Evolutionary conservation across 2,888 invertebrate genomes (phyloP), one percentile per base, ranked within the genome.

Genomic region (Bellardia pandia): DNA sequence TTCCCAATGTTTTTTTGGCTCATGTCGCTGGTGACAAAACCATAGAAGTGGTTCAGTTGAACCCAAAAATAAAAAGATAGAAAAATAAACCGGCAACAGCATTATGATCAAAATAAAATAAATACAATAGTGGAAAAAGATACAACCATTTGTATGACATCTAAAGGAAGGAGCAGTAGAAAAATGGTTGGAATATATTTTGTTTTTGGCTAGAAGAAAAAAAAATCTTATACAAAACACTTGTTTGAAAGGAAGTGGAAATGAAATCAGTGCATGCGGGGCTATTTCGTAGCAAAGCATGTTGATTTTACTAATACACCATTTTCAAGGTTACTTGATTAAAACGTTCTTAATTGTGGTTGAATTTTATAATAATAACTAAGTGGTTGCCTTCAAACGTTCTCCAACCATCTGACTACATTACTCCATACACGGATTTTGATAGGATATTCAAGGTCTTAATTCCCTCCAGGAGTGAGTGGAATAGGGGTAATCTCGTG

Each of bases 241-340:
- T 80, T 76, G 75, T 45, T 71, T 11, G 3, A 69, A 48, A 74
- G 77, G 58, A 86, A 79, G 82, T 69, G 78, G 77, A 86, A 84
- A 86, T 84, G 72, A 80, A 86, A 86, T 84, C 83, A 80, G 74
- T 80, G 74, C 81, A 81, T 33, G 53, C 11, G 48, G 64, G 71
- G 66, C 62, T 69, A 33, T 62, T 56, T 16, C 7, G 9, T 37
- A 6, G 33, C 40, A 16, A 48, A 23, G 71, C n/a, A 74, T 42
- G 11, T 4, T 60, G 33, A 3, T 58, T 13, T n/a, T n/a, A 7
- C 8, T 14, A 72, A 8, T 13, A 71, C 60, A 84, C 79, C 69
- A 69, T 58, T 79, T 69, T 40, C 48, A 40, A n/a, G 9, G 66
- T 51, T 7, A 45, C 2, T 45, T 45, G 1, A 37, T 6, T 37